phyloP scores from a whole-genome alignment of 2,113 vertebrate genomes.

The Hypocryptadius cinnamomeus region DNA sequence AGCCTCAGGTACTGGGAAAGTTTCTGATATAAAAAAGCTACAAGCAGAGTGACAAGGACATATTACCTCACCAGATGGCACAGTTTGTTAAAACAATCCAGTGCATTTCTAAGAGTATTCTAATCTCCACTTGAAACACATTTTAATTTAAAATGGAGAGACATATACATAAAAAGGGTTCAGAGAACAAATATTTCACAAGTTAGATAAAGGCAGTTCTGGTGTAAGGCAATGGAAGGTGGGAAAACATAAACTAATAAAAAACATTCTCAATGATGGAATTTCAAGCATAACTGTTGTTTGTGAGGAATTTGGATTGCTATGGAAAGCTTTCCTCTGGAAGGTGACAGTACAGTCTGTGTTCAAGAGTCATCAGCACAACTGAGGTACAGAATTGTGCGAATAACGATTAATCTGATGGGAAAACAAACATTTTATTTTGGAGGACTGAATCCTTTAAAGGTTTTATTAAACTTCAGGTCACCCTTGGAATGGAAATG shows the following conservation, averaged over 20 bases:
- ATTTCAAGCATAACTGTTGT: background rate
- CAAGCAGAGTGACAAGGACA: background rate
- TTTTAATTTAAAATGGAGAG: background rate
- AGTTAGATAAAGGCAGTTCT: background rate
- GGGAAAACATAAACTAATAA: background rate
- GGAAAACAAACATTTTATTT: background rate
- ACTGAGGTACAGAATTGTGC: background rate
- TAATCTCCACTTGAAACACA: background rate
- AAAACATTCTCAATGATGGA: background rate
- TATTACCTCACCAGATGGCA: slow-evolving; percentile 12
- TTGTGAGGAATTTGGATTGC: background rate
- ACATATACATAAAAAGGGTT: background rate
- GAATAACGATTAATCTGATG: background rate
- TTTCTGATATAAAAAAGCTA: background rate
- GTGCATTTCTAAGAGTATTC: background rate
- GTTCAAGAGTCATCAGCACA: background rate
- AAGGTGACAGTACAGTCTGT: background rate
- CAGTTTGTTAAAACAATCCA: slow-evolving; percentile 19
- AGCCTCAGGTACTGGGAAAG: background rate
- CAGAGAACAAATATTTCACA: background rate
- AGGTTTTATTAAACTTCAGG: background rate
- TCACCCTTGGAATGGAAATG: background rate
- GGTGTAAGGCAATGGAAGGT: background rate
- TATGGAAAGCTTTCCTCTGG: background rate
- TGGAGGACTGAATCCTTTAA: background rate